Evolutionary conservation across 2,113 vertebrate species (phyloP).

Genomic region (Saguinus imperator): DNA sequence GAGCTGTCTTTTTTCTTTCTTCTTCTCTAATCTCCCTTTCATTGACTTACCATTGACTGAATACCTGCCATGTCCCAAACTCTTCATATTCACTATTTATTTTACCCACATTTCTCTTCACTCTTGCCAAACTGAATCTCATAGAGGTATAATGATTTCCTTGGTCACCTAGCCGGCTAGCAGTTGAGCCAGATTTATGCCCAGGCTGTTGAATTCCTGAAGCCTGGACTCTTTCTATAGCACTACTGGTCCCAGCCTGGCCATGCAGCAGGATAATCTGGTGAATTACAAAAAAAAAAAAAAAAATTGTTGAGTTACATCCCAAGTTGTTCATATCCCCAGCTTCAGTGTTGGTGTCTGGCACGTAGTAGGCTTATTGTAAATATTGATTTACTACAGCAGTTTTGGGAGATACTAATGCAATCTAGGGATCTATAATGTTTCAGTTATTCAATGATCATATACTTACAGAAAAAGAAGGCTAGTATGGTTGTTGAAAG

Average conservation of each 20-base stretch:
- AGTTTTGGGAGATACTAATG: background rate
- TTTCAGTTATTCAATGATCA: background rate
- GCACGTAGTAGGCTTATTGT: background rate
- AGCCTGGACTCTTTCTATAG: background rate
- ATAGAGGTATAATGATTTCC: background rate
- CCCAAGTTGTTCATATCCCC: background rate
- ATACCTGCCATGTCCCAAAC: background rate
- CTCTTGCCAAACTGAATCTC: background rate
- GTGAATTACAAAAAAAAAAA: background rate
- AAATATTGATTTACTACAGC: background rate
- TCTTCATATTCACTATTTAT: background rate
- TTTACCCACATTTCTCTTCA: background rate
- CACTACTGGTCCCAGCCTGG: background rate
- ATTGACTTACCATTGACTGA: background rate
- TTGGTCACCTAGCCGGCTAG: background rate
- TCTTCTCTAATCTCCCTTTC: background rate
- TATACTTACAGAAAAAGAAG: background rate
- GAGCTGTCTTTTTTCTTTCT: background rate
- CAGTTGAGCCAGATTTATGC: background rate
- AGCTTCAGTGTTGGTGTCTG: background rate
- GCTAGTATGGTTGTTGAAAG: background rate
- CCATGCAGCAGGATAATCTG: background rate
- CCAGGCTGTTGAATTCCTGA: background rate
- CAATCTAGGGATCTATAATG: background rate
- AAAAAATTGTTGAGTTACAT: background rate